A percentile compares a stretch with the other conserved stretches of the same genome.
These are phyloP conservation scores for Acleris holmiana DNA, from an alignment of 2,888 invertebrate species.

Conservation along the genomic window DNA sequence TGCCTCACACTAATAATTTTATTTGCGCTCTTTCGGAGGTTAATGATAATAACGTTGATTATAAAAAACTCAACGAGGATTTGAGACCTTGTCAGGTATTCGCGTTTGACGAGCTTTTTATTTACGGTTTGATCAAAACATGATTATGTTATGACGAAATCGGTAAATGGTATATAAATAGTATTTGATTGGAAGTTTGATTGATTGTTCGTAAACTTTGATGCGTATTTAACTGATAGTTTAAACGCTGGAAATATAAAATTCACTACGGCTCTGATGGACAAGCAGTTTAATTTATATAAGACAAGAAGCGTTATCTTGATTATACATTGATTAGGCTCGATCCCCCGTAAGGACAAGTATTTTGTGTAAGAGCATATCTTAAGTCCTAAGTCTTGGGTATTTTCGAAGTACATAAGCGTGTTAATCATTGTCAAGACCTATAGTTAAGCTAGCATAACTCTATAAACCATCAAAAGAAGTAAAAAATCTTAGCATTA, in stretches of 20 bases:
- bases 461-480: not conserved
- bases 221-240: no score
- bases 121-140: slow-evolving; percentile 25
- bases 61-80: slow-evolving; percentile 42
- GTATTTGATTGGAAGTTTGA: slow-evolving; percentile 17
- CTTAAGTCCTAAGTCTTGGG: no score
- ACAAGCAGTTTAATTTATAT: no score
- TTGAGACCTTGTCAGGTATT: slow-evolving; percentile 36
- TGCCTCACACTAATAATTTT: slow-evolving; percentile 59
- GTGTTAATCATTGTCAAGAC: no score
- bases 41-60: slow-evolving; percentile 47
- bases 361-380: no score
- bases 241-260: no score
- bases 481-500: not conserved
- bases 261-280: no score
- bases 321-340: no score
- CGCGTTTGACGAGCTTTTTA: slow-evolving; percentile 23
- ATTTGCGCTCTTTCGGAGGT: slow-evolving; percentile 54
- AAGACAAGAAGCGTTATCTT: no score
- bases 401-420: no score
- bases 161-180: slow-evolving; percentile 23
- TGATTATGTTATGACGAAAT: slow-evolving; percentile 28
- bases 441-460: no score
- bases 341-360: no score
- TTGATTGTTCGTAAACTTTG: slow-evolving; percentile 5